A percentile compares a stretch with the other conserved stretches of the same genome.
Conservation (phyloP, 2,888 invertebrate genomes). For the Thyatira batis region DNA sequence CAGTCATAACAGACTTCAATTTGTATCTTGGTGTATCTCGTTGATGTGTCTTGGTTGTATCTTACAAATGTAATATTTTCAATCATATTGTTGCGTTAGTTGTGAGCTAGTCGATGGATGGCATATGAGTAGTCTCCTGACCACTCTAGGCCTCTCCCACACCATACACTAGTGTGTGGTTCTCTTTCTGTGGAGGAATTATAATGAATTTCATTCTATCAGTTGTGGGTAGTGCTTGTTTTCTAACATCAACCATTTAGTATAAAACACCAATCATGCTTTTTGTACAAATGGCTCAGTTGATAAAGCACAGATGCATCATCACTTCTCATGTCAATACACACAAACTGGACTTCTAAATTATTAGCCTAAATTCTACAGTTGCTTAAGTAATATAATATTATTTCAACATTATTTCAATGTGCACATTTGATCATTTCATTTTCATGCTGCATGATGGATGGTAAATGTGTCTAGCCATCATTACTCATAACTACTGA, state of each 20-base stretch:
- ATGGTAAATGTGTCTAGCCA: constrained; percentile 16
- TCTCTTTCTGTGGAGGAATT: background rate
- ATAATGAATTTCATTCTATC: constrained; percentile 15
- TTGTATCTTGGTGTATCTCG: too few relatives aligned
- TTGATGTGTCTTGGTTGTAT: too few relatives aligned
- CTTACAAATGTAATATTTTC: too few relatives aligned
- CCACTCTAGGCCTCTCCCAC: background rate
- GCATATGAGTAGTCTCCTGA: background rate
- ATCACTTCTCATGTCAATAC: constrained; percentile 1
- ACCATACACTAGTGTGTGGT: background rate
- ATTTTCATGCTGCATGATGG: constrained; percentile 39
- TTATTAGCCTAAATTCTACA: background rate
- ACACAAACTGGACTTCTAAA: background rate
- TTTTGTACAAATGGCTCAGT: constrained; percentile 27
- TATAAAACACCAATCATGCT: constrained; percentile 31
- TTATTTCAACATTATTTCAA: background rate
- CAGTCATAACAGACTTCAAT: too few relatives aligned
- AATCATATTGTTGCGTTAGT: too few relatives aligned
- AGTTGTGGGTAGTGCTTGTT: constrained; percentile 16
- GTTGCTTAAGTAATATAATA: background rate
- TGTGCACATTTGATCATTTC: background rate
- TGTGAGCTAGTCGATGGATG: too few relatives aligned
- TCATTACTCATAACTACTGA: background rate
- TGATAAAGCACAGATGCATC: constrained; percentile 21
- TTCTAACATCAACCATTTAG: background rate